Evolutionary conservation across 2,797 vertebrate species (phyloP).

Genomic region (Buphagus erythrorhynchus): DNA sequence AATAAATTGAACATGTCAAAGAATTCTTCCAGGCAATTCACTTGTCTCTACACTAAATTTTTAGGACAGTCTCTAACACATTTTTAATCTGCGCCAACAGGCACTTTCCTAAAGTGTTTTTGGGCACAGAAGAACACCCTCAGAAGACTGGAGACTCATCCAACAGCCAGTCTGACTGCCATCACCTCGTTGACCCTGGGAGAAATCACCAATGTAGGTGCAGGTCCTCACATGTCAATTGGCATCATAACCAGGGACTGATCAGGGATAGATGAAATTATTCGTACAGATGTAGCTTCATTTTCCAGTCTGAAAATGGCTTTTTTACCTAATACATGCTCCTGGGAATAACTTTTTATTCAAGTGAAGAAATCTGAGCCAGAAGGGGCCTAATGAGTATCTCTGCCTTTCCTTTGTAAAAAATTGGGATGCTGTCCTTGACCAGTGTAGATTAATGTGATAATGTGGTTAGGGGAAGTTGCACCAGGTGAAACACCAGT

Average conservation of each 20-base stretch:
- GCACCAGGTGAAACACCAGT: background rate
- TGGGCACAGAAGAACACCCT: background rate
- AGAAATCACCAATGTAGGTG: background rate
- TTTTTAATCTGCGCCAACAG: background rate
- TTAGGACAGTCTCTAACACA: background rate
- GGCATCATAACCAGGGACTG: background rate
- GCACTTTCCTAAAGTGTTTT: background rate
- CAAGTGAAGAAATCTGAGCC: background rate
- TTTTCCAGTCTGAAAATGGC: background rate
- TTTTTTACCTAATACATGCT: background rate
- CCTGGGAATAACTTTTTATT: background rate
- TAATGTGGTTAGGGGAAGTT: background rate
- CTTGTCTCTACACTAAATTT: background rate
- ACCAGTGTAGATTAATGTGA: accelerated
- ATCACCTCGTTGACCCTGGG: background rate
- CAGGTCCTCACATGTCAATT: accelerated
- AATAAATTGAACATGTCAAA: background rate
- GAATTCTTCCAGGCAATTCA: background rate
- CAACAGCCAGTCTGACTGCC: background rate
- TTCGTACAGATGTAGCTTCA: background rate
- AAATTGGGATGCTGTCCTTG: background rate
- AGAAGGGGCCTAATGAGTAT: background rate
- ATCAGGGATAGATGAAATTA: background rate
- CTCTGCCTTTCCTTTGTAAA: background rate
- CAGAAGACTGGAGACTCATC: background rate